phyloP scores from a whole-genome alignment of 2,888 invertebrate genomes.

The Drosophila paramelanica region DNA sequence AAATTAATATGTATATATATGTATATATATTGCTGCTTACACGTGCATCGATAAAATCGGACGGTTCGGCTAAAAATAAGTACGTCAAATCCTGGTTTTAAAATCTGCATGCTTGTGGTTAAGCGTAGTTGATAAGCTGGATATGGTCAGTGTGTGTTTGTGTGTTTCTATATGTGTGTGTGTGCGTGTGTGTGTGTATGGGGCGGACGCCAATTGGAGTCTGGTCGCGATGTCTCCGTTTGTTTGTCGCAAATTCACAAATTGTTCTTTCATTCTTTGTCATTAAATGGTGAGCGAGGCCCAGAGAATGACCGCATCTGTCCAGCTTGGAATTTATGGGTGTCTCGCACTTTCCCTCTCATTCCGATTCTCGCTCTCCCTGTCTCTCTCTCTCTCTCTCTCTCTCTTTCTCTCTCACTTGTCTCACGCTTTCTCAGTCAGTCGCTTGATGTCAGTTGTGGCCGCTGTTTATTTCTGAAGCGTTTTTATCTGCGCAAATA shows the following conservation, averaged over 20 bases:
- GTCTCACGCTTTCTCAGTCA: conserved; percentile 34
- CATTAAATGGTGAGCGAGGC: conserved; percentile 64
- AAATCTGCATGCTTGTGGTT: conserved; percentile 23
- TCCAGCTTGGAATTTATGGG: conserved; percentile 73
- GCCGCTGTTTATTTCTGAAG: neutral
- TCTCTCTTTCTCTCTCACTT: conserved; percentile 11
- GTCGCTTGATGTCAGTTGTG: conserved; percentile 14
- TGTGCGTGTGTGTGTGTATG: neutral
- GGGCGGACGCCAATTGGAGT: conserved; percentile 72
- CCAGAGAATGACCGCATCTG: conserved; percentile 71
- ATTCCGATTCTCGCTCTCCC: conserved; percentile 1
- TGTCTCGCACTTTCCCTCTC: conserved; percentile 45
- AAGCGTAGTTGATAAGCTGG: conserved; percentile 32
- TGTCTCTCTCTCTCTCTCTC: conserved; percentile 8
- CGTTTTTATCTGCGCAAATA: conserved; percentile 76
- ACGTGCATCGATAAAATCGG: conserved; percentile 10
- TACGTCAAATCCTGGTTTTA: conserved; percentile 16
- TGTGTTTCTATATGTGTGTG: neutral
- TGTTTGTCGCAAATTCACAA: conserved; percentile 81
- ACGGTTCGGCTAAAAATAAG: neutral
- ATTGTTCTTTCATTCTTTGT: conserved; percentile 81
- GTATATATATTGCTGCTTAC: neutral
- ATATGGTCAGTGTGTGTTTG: neutral
- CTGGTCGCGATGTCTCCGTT: conserved; percentile 79
- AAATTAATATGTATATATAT: neutral